A percentile compares a stretch with the other conserved stretches of the same genome.
Evolutionary conservation across 2,888 invertebrate genomes (phyloP).

Genomic region (Sphinx pinastri): DNA sequence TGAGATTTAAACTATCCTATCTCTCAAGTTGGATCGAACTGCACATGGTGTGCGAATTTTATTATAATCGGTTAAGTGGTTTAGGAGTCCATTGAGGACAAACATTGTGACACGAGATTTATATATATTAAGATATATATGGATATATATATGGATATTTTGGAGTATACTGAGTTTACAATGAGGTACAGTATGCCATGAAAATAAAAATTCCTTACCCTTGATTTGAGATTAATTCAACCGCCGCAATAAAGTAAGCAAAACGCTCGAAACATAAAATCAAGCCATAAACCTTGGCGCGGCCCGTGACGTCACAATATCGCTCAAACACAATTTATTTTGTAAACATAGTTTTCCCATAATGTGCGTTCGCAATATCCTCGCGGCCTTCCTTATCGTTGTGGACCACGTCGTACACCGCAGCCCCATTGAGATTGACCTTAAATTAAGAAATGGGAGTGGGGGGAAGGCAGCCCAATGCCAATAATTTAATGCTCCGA

Average conservation of each 20-base stretch:
- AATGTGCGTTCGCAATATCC: constrained; percentile 18
- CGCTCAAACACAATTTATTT: not conserved
- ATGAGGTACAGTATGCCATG: too few relatives aligned
- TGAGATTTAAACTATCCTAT: too few relatives aligned
- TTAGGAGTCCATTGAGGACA: too few relatives aligned
- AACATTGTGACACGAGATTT: too few relatives aligned
- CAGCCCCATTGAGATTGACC: constrained; percentile 11
- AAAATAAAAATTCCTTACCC: too few relatives aligned
- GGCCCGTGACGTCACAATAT: not conserved
- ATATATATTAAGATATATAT: too few relatives aligned
- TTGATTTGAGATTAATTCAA: not conserved
- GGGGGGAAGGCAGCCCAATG: not conserved
- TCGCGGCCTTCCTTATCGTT: constrained; percentile 14
- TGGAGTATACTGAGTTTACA: too few relatives aligned
- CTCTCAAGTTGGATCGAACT: too few relatives aligned
- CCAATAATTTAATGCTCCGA: constrained; percentile 13
- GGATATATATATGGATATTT: too few relatives aligned
- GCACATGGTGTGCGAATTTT: too few relatives aligned
- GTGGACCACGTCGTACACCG: not conserved
- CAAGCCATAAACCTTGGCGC: constrained; percentile 1
- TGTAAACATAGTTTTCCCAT: constrained; percentile 21
- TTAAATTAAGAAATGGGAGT: constrained; percentile 12
- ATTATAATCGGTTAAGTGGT: too few relatives aligned
- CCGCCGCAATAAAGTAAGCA: not conserved
- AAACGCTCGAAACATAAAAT: not conserved